Percentiles rank a stretch among this genome's conserved stretches.
phyloP scores from a whole-genome alignment of 2,113 vertebrate genomes.

The Blennius ocellaris region DNA sequence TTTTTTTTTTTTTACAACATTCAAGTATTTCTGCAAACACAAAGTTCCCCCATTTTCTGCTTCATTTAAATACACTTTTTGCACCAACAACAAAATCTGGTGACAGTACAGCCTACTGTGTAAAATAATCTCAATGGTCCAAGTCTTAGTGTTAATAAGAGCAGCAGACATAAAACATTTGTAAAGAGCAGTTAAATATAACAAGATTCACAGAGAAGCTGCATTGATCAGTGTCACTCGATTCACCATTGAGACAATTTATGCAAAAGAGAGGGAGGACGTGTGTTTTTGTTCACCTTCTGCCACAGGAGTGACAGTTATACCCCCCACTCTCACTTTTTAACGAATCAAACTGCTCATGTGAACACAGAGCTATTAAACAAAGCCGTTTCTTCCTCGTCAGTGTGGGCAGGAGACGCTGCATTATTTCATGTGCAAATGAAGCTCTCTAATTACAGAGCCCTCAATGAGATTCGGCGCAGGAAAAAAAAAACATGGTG shows the following conservation, averaged over 20 bases:
- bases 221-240: background rate
- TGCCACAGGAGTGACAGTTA: background rate
- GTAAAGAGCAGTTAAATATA: no score
- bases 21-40: no score
- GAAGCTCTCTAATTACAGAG: conserved; percentile 59
- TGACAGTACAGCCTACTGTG: no score
- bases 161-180: no score
- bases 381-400: conserved; percentile 30
- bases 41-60: no score
- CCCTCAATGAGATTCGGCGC: conserved; percentile 35
- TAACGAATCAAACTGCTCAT: conserved; percentile 15
- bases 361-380: conserved; percentile 12
- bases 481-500: conserved; percentile 21
- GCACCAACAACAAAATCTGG: no score
- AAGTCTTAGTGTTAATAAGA: no score
- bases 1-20: no score
- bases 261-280: background rate
- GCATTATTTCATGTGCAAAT: conserved; percentile 62
- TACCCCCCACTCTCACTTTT: background rate
- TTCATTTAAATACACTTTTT: no score
- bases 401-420: conserved; percentile 38
- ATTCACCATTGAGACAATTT: background rate
- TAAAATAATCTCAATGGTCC: no score
- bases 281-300: conserved; percentile 7
- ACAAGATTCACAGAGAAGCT: no score